Evolutionary conservation across 2,888 invertebrate genomes (phyloP), one percentile per base, ranked within the genome.

Genomic region (Parelbella ahira): DNA sequence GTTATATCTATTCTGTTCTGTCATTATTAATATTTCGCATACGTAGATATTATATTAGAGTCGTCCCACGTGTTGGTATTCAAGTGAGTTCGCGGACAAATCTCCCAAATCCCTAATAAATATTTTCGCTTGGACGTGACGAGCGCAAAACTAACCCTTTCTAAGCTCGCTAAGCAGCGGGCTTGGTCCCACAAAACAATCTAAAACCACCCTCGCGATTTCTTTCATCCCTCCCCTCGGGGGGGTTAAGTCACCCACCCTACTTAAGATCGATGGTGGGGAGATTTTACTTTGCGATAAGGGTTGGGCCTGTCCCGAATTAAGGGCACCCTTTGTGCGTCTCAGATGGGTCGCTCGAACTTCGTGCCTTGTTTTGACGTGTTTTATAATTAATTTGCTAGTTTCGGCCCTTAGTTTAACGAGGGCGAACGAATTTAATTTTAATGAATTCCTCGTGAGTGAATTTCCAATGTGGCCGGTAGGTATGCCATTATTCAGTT

Each of bases 331-430:
- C 77, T 82, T 82, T 84, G 78, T 83, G 68, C 68, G 70, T 75
- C 80, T 82, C 79, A 81, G 82, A 80, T 78, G 75, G 78, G 75
- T 69, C 59, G 66, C 63, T 61, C 66, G 63, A 82, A 83, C 75
- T 80, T 77, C 68, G 67, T 62, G 67, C 71, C 72, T 76, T 86
- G 84, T 84, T 83, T 83, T 86, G 86, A 84, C 86, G 75, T 79
- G 65, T 79, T 84, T 77, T 80, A 79, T 87, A 87, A 87, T 87
- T 86, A 86, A 87, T 87, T 84, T 79, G 84, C 76, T 87, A 87
- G 86, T 87, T 87, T 83, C 63, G 54, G 60, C 58, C 68, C 74
- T 70, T 81, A 80, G 77, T 82, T 76, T 66, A 73, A 80, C 68
- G 71, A 74, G 77, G 79, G 80, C 62, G 47, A 61, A 60, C 57